Conservation (phyloP, 2,888 invertebrate species). For the Drosophila falleni region DNA sequence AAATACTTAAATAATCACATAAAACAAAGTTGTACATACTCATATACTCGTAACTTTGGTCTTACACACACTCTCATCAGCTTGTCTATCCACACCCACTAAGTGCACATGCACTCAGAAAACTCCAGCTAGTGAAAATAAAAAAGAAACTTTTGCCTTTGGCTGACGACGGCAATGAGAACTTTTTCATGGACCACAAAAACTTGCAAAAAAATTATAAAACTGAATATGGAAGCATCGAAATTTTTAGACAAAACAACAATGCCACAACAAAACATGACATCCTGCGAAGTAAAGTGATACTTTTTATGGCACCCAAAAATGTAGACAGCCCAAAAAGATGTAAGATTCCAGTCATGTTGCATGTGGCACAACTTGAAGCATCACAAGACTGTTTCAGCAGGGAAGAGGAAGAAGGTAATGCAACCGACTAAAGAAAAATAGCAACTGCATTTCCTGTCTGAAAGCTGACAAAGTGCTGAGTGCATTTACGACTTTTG, state of each 20-base stretch:
- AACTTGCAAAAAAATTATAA: conserved; percentile 73
- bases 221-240: conserved; percentile 72
- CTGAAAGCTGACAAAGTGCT: conserved; percentile 79
- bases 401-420: neutral
- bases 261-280: conserved; percentile 35
- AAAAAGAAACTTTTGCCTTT: conserved; percentile 47
- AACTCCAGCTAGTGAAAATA: conserved; percentile 24
- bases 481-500: conserved; percentile 76
- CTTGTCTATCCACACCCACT: conserved; percentile 6
- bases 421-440: conserved; percentile 48
- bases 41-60: conserved; percentile 13
- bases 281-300: conserved; percentile 57
- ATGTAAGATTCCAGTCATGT: conserved; percentile 30
- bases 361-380: neutral
- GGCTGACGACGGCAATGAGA: conserved; percentile 62
- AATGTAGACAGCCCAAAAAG: conserved; percentile 44
- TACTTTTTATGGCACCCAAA: conserved; percentile 65
- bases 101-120: conserved; percentile 40
- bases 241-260: conserved; percentile 65
- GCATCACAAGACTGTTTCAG: neutral
- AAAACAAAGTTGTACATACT: conserved; percentile 11
- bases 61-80: conserved; percentile 14
- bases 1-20: conserved; percentile 29
- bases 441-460: conserved; percentile 74
- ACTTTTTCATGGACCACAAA: conserved; percentile 59